Conservation (phyloP, 2,113 vertebrate species). For the Martes martes region DNA sequence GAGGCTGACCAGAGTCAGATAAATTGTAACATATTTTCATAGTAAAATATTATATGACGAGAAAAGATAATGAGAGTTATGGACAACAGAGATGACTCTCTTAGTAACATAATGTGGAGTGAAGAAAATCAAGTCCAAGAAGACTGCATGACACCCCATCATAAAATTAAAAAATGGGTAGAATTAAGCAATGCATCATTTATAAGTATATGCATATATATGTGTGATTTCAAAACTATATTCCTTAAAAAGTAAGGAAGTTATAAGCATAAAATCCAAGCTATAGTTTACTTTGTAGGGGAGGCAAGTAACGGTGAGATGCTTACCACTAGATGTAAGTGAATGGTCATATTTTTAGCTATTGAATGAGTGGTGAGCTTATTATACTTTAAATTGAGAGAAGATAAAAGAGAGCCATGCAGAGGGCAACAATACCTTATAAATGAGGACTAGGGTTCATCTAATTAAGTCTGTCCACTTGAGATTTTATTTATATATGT, state of each 20-base stretch:
- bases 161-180: not conserved
- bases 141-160: not conserved
- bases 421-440: not conserved
- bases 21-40: not conserved
- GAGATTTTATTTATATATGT: not conserved
- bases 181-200: not conserved
- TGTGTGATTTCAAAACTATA: not conserved
- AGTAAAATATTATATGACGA: not conserved
- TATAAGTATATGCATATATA: not conserved
- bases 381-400: not conserved
- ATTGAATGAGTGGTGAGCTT: not conserved
- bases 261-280: not conserved
- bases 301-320: not conserved
- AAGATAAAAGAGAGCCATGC: not conserved
- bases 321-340: not conserved
- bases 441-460: not conserved
- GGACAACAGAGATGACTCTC: not conserved
- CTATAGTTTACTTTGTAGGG: not conserved
- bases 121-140: not conserved
- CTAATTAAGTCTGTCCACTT: not conserved
- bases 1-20: not conserved
- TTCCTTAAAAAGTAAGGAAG: not conserved
- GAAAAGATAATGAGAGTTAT: not conserved
- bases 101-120: not conserved
- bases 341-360: not conserved